A percentile compares a stretch with the other conserved stretches of the same genome.
phyloP scores from a whole-genome alignment of 2,888 invertebrate genomes.

The Parnassius glacialis region DNA sequence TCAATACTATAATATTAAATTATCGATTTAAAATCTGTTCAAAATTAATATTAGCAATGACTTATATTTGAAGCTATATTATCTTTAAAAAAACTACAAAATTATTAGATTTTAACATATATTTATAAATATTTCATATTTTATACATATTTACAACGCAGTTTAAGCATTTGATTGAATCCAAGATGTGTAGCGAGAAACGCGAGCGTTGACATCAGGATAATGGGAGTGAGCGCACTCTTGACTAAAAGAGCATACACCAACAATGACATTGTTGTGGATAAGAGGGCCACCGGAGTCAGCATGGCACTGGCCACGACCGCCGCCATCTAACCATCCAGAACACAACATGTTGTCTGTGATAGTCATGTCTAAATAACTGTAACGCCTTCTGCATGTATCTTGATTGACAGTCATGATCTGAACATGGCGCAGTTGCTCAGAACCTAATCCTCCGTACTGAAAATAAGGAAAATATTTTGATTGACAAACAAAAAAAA shows the following conservation, averaged over 20 bases:
- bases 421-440: not conserved
- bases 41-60: too few relatives aligned
- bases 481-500: too few relatives aligned
- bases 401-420: conserved; percentile 2
- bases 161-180: conserved; percentile 45
- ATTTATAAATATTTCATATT: not conserved
- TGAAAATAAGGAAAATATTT: too few relatives aligned
- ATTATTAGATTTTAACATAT: too few relatives aligned
- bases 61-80: too few relatives aligned
- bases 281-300: conserved; percentile 8
- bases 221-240: conserved; percentile 41
- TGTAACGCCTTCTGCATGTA: conserved; percentile 39
- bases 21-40: too few relatives aligned
- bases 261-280: conserved; percentile 46
- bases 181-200: conserved; percentile 47
- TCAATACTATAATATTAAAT: too few relatives aligned
- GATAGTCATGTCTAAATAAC: conserved; percentile 31
- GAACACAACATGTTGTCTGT: conserved; percentile 56
- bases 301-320: conserved; percentile 36
- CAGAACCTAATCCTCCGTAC: too few relatives aligned
- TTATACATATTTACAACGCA: not conserved
- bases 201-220: conserved; percentile 53
- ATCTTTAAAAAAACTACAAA: too few relatives aligned
- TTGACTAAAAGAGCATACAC: conserved; percentile 47
- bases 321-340: conserved; percentile 47